These are phyloP conservation scores for Proterorhinus semilunaris DNA, from an alignment of 2,113 vertebrate genomes.

Conservation along the genomic window DNA sequence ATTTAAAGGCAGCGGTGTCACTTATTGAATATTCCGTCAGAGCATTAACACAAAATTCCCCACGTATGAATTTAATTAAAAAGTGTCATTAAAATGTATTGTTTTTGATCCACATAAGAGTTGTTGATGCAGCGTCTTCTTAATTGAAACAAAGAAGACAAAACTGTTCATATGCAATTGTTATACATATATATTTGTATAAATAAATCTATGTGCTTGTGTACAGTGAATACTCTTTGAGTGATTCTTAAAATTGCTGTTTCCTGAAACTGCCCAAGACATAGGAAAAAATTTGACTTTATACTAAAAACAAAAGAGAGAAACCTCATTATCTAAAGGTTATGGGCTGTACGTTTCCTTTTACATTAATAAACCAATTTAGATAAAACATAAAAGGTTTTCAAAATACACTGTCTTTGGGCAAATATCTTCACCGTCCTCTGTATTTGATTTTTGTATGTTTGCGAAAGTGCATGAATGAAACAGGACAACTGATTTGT, in stretches of 20 bases:
- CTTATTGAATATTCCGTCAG: too few relatives aligned
- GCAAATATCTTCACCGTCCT: neutral
- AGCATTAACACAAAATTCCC: too few relatives aligned
- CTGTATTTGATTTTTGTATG: neutral
- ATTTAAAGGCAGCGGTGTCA: neutral
- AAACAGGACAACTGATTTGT: neutral
- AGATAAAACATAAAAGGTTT: too few relatives aligned
- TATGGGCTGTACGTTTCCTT: too few relatives aligned
- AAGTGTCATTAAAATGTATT: neutral
- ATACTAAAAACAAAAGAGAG: too few relatives aligned
- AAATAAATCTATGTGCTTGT: conserved; percentile 82
- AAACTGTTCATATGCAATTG: conserved; percentile 81
- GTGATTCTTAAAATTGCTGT: neutral
- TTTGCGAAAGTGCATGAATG: neutral
- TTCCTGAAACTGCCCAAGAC: neutral
- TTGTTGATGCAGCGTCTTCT: conserved; percentile 61
- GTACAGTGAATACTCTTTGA: conserved; percentile 55
- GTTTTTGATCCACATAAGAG: conserved; percentile 1
- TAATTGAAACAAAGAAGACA: conserved; percentile 66
- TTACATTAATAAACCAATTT: too few relatives aligned
- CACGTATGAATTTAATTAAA: neutral
- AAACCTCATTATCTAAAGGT: too few relatives aligned
- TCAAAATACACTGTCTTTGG: neutral
- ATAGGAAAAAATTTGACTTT: too few relatives aligned
- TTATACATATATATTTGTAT: conserved; percentile 86